phyloP scores from a whole-genome alignment of 2,797 vertebrate genomes.

The Melanotaenia maccullochi region DNA sequence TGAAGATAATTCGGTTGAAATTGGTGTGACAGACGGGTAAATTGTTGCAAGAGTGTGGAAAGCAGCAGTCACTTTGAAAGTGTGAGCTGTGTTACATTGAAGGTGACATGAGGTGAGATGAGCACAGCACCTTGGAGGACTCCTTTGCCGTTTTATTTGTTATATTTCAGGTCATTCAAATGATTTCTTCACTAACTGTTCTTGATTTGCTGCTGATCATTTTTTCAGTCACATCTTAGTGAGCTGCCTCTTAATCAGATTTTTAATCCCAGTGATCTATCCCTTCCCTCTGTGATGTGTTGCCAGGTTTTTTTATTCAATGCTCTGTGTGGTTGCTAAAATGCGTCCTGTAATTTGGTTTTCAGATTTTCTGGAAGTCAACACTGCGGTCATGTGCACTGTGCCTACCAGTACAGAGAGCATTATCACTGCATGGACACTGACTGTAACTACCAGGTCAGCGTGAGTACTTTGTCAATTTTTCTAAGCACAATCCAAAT shows the following conservation, averaged over 20 bases:
- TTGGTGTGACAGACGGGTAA: slow-evolving; percentile 86
- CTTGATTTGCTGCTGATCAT: slow-evolving; percentile 45
- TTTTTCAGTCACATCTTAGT: slow-evolving; percentile 33
- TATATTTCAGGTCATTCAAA: slow-evolving; percentile 49
- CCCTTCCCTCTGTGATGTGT: slow-evolving; percentile 7
- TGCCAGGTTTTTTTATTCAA: slow-evolving; percentile 19
- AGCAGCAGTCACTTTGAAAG: slow-evolving; percentile 69
- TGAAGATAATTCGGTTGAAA: slow-evolving; percentile 87
- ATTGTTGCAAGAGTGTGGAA: slow-evolving; percentile 80
- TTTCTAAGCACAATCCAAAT: slow-evolving; percentile 48
- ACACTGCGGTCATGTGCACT: slow-evolving; percentile 98
- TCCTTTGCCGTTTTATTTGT: slow-evolving; percentile 51
- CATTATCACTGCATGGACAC: slow-evolving; percentile 99
- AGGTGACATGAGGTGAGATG: slow-evolving; percentile 72
- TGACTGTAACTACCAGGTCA: slow-evolving; percentile 99
- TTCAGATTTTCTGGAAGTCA: slow-evolving; percentile 98
- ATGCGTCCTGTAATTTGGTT: slow-evolving; percentile 36
- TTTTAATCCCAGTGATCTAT: slow-evolving; percentile 22
- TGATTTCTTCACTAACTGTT: slow-evolving; percentile 40
- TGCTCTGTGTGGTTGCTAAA: slow-evolving; percentile 7
- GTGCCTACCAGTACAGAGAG: slow-evolving; percentile 98
- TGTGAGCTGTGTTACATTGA: slow-evolving; percentile 61
- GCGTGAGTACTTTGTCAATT: slow-evolving; percentile 70
- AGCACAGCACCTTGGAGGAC: slow-evolving; percentile 56
- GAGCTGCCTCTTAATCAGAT: slow-evolving; percentile 20